Conservation (phyloP, 2,797 vertebrate species). For the Enteromius treurensis region DNA sequence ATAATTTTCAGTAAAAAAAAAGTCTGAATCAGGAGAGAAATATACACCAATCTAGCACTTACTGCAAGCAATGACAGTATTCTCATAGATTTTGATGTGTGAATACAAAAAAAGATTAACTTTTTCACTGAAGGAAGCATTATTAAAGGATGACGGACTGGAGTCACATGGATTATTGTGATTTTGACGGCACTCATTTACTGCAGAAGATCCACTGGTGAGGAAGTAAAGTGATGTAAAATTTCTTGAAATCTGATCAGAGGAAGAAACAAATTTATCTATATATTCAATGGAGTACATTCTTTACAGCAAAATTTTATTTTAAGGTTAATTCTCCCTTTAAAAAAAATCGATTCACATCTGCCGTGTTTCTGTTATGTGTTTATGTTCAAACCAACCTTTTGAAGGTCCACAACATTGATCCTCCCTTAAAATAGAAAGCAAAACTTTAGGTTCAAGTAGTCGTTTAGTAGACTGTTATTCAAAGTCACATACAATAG, state of each 20-base stretch:
- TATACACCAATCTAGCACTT: not conserved
- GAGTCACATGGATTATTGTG: not conserved
- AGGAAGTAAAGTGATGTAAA: not conserved
- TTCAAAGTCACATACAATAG: not conserved
- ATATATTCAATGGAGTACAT: not conserved
- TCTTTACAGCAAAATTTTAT: not conserved
- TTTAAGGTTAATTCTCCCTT: not conserved
- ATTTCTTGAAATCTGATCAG: not conserved
- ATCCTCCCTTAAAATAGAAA: conserved; percentile 82
- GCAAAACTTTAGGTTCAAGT: not conserved
- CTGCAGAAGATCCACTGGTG: not conserved
- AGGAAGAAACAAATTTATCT: not conserved
- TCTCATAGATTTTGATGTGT: not conserved
- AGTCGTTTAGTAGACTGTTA: not conserved
- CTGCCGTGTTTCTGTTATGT: not conserved
- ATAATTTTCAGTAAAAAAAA: not conserved
- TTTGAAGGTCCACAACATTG: conserved; percentile 95
- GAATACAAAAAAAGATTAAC: not conserved
- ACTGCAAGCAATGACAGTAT: not conserved
- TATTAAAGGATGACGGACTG: not conserved
- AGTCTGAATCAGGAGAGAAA: not conserved
- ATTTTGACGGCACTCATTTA: not conserved
- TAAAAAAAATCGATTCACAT: not conserved
- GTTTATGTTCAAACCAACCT: conserved; percentile 76
- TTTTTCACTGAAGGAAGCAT: not conserved